These are phyloP conservation scores for Drosophila virilis DNA, from an alignment of 1,140 invertebrate species.

Conservation along the genomic window DNA sequence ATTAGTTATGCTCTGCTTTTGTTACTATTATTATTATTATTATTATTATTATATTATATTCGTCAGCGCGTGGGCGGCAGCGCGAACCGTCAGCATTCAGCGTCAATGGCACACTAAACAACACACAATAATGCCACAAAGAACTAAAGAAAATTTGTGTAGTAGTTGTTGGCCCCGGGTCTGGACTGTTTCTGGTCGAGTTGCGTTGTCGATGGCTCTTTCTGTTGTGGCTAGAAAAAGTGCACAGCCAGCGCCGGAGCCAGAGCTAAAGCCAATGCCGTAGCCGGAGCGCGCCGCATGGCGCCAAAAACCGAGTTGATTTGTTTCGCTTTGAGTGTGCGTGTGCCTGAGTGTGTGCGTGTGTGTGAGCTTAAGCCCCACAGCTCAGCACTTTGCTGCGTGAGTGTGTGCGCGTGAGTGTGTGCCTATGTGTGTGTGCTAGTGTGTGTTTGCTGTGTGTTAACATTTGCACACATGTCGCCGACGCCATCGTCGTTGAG, in stretches of 20 bases:
- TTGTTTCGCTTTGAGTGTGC: conserved; percentile 43
- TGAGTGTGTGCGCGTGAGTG: conserved; percentile 1
- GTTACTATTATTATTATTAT: neutral
- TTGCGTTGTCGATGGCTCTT: conserved; percentile 66
- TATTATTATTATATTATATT: too few relatives aligned
- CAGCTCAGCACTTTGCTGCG: conserved; percentile 15
- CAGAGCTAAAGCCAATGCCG: conserved; percentile 3
- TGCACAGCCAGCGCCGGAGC: conserved; percentile 43
- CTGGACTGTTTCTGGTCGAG: conserved; percentile 53
- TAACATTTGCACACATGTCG: conserved; percentile 71
- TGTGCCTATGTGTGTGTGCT: neutral
- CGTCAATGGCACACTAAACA: conserved; percentile 75
- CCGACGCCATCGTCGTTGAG: conserved; percentile 48
- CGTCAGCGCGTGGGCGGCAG: conserved; percentile 10
- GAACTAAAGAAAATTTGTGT: conserved; percentile 60
- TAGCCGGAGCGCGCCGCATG: conserved; percentile 54
- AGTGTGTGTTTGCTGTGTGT: conserved; percentile 47
- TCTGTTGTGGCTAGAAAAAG: conserved; percentile 55
- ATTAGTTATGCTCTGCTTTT: conserved; percentile 17
- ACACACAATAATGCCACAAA: conserved; percentile 66
- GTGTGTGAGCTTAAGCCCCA: conserved; percentile 36
- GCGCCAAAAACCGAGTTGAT: conserved; percentile 80
- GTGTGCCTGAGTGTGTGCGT: conserved; percentile 29
- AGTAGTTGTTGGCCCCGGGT: conserved; percentile 50
- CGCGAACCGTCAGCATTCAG: conserved; percentile 72